phyloP scores from a whole-genome alignment of 2,113 vertebrate genomes.

The Indicator indicator region DNA sequence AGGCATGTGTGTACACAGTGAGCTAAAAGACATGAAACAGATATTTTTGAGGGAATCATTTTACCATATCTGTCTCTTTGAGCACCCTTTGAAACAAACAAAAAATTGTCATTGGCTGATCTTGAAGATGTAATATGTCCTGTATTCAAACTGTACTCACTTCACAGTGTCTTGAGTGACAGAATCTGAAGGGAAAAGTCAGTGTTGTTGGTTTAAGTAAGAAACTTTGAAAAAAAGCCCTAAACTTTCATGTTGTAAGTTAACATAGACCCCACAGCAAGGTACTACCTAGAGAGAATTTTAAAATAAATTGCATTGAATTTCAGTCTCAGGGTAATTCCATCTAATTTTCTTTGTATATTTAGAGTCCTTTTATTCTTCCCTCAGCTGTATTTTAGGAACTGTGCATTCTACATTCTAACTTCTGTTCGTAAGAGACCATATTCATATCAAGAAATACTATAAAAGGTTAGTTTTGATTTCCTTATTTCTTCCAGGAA shows the following conservation, averaged over 20 bases:
- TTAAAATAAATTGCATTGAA: not conserved
- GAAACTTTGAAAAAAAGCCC: not conserved
- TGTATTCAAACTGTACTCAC: not conserved
- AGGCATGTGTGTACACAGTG: fast-evolving
- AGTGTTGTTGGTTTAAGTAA: not conserved
- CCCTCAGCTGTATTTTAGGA: not conserved
- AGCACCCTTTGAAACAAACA: not conserved
- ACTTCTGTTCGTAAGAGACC: not conserved
- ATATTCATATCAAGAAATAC: not conserved
- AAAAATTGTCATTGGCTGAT: not conserved
- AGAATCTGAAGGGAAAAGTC: not conserved
- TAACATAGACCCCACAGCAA: not conserved
- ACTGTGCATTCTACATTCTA: not conserved
- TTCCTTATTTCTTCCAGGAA: not conserved
- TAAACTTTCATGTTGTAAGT: not conserved
- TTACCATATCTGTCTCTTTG: not conserved
- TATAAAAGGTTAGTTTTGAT: not conserved
- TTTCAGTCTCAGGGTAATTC: not conserved
- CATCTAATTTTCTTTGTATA: not conserved
- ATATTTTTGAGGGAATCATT: not conserved
- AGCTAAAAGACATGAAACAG: not conserved
- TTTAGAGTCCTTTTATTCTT: not conserved
- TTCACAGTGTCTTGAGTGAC: not conserved
- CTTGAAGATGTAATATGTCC: not conserved
- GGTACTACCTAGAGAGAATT: not conserved